These are phyloP conservation scores for Percopsis omiscomaycus DNA, from an alignment of 2,797 vertebrate genomes.

Conservation along the genomic window DNA sequence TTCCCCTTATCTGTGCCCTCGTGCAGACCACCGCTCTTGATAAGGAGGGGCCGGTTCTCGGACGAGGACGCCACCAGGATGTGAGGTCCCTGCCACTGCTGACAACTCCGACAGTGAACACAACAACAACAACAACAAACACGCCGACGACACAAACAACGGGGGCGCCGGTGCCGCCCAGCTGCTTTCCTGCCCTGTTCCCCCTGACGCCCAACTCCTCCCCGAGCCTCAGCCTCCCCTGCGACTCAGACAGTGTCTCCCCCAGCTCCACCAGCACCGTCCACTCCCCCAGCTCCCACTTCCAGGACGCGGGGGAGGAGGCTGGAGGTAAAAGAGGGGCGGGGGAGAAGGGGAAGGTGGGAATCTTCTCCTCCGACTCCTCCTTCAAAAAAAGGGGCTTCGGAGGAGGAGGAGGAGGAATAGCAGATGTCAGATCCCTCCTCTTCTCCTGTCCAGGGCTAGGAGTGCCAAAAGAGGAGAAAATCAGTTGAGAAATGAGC, in stretches of 20 bases:
- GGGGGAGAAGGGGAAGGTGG: conserved; percentile 27
- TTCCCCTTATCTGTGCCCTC: conserved; percentile 41
- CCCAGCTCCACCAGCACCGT: conserved; percentile 89
- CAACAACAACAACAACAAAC: conserved; percentile 81
- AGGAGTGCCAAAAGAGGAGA: conserved; percentile 14
- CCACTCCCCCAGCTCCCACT: conserved; percentile 88
- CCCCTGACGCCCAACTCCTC: conserved; percentile 82
- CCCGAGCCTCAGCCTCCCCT: conserved; percentile 56
- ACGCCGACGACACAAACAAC: conserved; percentile 60
- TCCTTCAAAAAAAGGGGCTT: conserved; percentile 20
- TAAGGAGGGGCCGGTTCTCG: conserved; percentile 99
- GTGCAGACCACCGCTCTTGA: conserved; percentile 98
- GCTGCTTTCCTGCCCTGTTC: conserved; percentile 77
- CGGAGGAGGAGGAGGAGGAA: conserved; percentile 50
- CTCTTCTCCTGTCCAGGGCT: conserved; percentile 19
- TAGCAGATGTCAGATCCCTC: conserved; percentile 31
- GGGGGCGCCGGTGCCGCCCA: conserved; percentile 79
- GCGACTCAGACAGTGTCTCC: conserved; percentile 76
- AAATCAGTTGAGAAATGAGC: conserved; percentile 16
- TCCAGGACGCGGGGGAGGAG: conserved; percentile 68
- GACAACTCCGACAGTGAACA: conserved; percentile 85
- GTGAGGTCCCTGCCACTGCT: conserved; percentile 86
- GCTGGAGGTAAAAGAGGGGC: conserved; percentile 19
- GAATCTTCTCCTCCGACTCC: conserved; percentile 47
- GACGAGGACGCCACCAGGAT: conserved; percentile 99